Conservation (phyloP, 2,113 vertebrate species). For the Nerophis ophidion region DNA sequence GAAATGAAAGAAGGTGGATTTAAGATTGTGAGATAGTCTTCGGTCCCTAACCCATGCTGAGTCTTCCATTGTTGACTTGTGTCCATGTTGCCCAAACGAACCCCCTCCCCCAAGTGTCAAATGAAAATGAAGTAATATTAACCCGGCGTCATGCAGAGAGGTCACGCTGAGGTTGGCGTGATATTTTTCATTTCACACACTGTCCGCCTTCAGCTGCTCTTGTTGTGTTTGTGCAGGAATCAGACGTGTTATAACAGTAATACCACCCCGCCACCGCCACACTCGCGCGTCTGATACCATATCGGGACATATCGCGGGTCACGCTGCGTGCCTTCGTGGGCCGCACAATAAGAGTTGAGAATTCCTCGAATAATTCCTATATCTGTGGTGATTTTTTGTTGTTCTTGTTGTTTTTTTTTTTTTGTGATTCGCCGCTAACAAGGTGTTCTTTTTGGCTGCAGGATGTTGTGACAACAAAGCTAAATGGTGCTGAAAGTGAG, state of each 20-base stretch:
- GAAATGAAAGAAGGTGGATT: too few relatives aligned
- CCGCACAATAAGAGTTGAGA: conserved; percentile 29
- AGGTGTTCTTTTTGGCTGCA: not conserved
- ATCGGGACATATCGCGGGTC: conserved; percentile 21
- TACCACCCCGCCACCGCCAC: conserved; percentile 20
- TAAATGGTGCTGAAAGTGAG: conserved; percentile 40
- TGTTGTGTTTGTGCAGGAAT: conserved; percentile 31
- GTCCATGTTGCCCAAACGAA: conserved; percentile 26
- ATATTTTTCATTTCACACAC: conserved; percentile 33
- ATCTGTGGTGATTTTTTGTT: conserved; percentile 1
- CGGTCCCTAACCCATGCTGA: too few relatives aligned
- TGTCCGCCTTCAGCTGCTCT: conserved; percentile 38
- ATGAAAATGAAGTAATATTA: conserved; percentile 37
- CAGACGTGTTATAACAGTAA: conserved; percentile 34
- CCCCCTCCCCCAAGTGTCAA: conserved; percentile 9
- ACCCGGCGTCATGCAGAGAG: conserved; percentile 30
- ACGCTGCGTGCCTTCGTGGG: conserved; percentile 10
- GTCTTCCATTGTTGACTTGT: too few relatives aligned
- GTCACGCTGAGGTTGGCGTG: conserved; percentile 28
- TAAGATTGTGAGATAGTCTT: too few relatives aligned
- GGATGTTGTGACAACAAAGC: conserved; percentile 39
- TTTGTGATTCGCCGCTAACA: not conserved
- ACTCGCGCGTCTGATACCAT: conserved; percentile 33
- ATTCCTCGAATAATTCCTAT: conserved; percentile 35
- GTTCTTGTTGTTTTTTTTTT: not conserved